A percentile compares a stretch with the other conserved stretches of the same genome.
Conservation (phyloP, 2,113 vertebrate genomes). For the Caloenas nicobarica region DNA sequence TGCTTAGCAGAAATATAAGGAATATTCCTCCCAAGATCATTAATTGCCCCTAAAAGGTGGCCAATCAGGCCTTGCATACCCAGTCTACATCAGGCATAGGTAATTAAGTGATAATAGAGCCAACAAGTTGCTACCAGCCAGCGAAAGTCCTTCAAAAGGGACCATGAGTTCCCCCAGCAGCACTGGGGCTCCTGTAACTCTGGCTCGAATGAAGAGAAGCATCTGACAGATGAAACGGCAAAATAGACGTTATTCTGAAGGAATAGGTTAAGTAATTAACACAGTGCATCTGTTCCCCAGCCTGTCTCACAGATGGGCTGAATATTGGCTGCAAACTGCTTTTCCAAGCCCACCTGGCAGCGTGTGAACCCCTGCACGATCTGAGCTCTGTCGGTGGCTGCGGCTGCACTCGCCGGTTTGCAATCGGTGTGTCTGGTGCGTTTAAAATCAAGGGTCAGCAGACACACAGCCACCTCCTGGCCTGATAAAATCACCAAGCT, state of each 20-base stretch:
- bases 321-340: background rate
- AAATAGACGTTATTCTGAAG: background rate
- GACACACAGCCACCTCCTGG: background rate
- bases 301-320: background rate
- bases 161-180: background rate
- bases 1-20: background rate
- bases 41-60: background rate
- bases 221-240: background rate
- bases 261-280: background rate
- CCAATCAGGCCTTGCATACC: background rate
- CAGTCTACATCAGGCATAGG: background rate
- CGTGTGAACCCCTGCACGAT: fast-evolving
- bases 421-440: background rate
- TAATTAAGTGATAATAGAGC: background rate
- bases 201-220: background rate
- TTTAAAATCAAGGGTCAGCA: background rate
- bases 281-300: constrained; percentile 4
- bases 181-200: background rate
- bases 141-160: background rate
- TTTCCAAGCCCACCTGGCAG: background rate
- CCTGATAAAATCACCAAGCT: background rate
- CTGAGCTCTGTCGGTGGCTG: background rate
- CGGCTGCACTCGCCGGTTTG: fast-evolving
- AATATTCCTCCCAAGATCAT: background rate
- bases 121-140: background rate